Base-by-base conservation (phyloP, 2,888 invertebrate species). In the Microchrysa polita region DNA sequence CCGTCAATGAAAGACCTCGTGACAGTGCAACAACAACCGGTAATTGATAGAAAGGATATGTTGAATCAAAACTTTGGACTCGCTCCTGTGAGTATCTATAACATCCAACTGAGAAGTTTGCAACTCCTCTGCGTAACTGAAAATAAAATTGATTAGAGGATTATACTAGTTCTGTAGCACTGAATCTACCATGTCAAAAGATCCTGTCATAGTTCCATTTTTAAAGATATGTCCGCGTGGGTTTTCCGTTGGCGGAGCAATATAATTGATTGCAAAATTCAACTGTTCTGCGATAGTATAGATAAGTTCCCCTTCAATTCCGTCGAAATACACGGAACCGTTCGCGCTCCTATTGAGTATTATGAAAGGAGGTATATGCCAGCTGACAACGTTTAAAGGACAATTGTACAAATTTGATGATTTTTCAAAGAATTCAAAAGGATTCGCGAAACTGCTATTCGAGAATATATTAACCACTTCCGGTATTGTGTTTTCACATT, bases 241-340 rank as follows among this genome's bases (percentile, higher is more conserved):
- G 48, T 76, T 59, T 12, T 40, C 2, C 12, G 40, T 14, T 14
- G 79, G 75, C 9, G 78, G 74, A 7, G 78, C 77, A 10, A 77
- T 22, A 18, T 82, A 67, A 0, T 74, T 16, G 0, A 83, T 78
- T 1, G 77, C 78, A 53, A 83, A 82, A 16, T 79, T 77, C n/a
- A 83, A 55, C 0, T 75, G 61, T 9, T 61, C 72, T 1, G 82
- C 77, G 44, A 82, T 63, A 7, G 76, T 0, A 27, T 79, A 79
- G 2, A 83, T 74, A 9, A 83, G 71, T 4, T 79, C 79, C 0
- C 81, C 83, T 44, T 83, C 83, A 34, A 83, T 76, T 1, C 83
- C 83, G 0, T 65, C 73, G 0, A 82, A 74, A 0, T 79, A 80
- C 9, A 42, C 0, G 1, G n/a, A 18, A 23, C 61, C 59, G 16